Percentiles rank a stretch among this genome's conserved stretches.
Conservation (phyloP, 2,797 vertebrate species). For the Sebastes baramenuke region DNA sequence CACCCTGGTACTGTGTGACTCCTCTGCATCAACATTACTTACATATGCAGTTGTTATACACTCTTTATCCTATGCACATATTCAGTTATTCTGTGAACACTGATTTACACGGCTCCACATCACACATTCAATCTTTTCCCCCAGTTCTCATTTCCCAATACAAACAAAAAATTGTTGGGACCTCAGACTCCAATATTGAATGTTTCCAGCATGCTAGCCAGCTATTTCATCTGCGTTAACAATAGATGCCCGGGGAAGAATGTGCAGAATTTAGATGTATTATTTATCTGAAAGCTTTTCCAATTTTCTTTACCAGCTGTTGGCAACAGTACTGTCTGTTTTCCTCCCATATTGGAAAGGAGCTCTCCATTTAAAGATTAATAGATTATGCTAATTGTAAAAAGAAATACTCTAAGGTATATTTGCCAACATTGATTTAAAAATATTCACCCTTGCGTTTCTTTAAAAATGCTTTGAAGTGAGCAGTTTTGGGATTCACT, state of each 20-base stretch:
- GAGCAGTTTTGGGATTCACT: slow-evolving; percentile 28
- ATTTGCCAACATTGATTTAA: slow-evolving; percentile 62
- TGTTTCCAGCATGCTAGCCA: slow-evolving; percentile 30
- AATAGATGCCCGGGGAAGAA: slow-evolving; percentile 43
- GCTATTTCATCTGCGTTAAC: slow-evolving; percentile 52
- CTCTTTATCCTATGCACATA: slow-evolving; percentile 16
- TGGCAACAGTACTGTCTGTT: slow-evolving; percentile 28
- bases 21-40: neutral
- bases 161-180: slow-evolving; percentile 32
- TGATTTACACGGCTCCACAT: slow-evolving; percentile 13
- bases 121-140: neutral
- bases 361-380: slow-evolving; percentile 50
- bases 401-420: slow-evolving; percentile 40
- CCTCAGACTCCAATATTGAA: slow-evolving; percentile 34
- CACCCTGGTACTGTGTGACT: slow-evolving; percentile 89
- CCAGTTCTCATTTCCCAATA: slow-evolving; percentile 16
- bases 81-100: slow-evolving; percentile 1
- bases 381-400: slow-evolving; percentile 45
- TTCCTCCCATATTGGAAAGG: slow-evolving; percentile 16
- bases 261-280: slow-evolving; percentile 59
- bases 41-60: neutral
- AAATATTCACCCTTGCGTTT: slow-evolving; percentile 35
- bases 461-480: slow-evolving; percentile 51
- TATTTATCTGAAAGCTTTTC: slow-evolving; percentile 65
- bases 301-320: slow-evolving; percentile 44